Conservation (phyloP, 2,797 vertebrate species). For the Microctenopoma lineatum region DNA sequence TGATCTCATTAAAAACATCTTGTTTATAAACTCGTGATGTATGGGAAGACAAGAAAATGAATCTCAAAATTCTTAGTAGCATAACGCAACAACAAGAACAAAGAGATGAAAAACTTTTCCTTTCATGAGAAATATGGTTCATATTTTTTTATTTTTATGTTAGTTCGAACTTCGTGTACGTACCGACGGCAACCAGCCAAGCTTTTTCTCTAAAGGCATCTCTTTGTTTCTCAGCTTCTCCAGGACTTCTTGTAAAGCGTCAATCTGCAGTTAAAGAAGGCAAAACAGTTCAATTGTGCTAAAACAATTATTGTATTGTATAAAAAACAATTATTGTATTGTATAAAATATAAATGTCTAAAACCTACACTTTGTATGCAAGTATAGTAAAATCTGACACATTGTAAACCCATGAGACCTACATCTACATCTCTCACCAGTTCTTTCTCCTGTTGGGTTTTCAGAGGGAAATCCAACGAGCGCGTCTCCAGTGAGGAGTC, state of each 20-base stretch:
- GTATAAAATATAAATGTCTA: too few species aligned
- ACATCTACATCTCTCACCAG: slow-evolving; percentile 79
- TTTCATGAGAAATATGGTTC: too few species aligned
- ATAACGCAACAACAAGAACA: too few species aligned
- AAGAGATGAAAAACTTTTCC: too few species aligned
- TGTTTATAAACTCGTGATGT: too few species aligned
- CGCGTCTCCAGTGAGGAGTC: slow-evolving; percentile 78
- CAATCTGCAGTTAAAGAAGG: slow-evolving; percentile 74
- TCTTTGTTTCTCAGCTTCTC: slow-evolving; percentile 84
- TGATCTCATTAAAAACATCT: too few species aligned
- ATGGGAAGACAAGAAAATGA: too few species aligned
- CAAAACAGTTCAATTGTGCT: background rate
- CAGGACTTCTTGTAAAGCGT: slow-evolving; percentile 85
- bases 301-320: too few species aligned
- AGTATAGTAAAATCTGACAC: too few species aligned
- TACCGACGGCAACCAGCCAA: slow-evolving; percentile 87
- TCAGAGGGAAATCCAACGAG: slow-evolving; percentile 70
- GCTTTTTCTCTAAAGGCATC: slow-evolving; percentile 85
- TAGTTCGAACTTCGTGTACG: slow-evolving; percentile 24
- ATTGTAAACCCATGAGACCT: background rate
- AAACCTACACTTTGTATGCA: too few species aligned
- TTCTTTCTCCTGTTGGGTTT: slow-evolving; percentile 84
- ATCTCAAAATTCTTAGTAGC: too few species aligned
- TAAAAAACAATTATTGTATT: too few species aligned
- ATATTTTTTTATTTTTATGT: background rate